Conservation (phyloP, 2,797 vertebrate species). For the Odontamblyopus lacepedii region DNA sequence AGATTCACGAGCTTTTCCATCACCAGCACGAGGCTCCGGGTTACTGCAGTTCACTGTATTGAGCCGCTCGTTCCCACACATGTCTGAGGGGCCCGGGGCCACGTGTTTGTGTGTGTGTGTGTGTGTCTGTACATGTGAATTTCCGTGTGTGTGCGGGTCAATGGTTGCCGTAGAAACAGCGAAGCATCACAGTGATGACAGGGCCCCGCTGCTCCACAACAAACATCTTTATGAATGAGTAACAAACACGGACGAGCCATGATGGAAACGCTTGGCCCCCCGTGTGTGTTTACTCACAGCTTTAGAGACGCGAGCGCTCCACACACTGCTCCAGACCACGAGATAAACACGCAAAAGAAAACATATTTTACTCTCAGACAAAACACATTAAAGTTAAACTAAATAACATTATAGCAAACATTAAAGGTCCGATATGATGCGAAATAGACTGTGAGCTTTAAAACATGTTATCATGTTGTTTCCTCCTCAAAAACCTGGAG, state of each 20-base stretch:
- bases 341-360: too few relatives aligned
- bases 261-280: too few relatives aligned
- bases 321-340: too few relatives aligned
- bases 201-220: not conserved
- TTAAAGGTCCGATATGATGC: too few relatives aligned
- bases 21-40: not conserved
- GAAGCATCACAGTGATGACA: not conserved
- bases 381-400: too few relatives aligned
- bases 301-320: too few relatives aligned
- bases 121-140: not conserved
- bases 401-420: too few relatives aligned
- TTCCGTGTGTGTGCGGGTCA: not conserved
- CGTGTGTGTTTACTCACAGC: too few relatives aligned
- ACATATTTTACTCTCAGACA: too few relatives aligned
- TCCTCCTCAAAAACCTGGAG: too few relatives aligned
- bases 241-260: not conserved
- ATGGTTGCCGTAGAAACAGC: not conserved
- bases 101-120: not conserved
- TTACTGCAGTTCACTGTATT: constrained; percentile 36
- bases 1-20: not conserved
- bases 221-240: not conserved
- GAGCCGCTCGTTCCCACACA: constrained; percentile 64
- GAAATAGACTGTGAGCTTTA: too few relatives aligned
- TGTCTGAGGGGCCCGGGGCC: constrained; percentile 35
- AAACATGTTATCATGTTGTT: too few relatives aligned